Percentiles rank a stretch among this genome's conserved stretches.
phyloP scores from a whole-genome alignment of 2,113 vertebrate genomes.

The Dasypus novemcinctus region DNA sequence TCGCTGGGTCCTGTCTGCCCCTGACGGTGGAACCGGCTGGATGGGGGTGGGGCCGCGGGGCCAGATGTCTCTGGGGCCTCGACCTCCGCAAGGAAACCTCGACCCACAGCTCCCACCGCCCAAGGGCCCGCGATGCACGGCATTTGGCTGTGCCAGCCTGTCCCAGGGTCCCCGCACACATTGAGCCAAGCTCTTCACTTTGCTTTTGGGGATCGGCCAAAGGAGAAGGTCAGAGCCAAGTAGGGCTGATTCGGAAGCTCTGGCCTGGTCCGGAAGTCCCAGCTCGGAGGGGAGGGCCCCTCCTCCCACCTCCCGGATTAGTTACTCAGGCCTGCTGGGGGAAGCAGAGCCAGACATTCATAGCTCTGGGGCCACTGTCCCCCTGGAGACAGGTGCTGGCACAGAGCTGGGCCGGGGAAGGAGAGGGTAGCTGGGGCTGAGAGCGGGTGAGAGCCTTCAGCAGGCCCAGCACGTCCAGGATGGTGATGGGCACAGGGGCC shows the following conservation, averaged over 20 bases:
- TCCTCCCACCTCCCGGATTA: background rate
- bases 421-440: background rate
- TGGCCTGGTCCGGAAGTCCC: background rate
- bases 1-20: background rate
- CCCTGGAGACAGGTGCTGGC: constrained; percentile 49
- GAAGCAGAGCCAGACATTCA: background rate
- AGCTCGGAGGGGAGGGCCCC: background rate
- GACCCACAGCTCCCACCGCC: background rate
- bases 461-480: background rate
- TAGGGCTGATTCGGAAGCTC: background rate
- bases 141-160: background rate
- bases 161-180: background rate
- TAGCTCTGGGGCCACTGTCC: background rate
- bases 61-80: background rate
- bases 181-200: background rate
- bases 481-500: background rate
- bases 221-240: background rate
- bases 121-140: background rate
- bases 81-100: background rate
- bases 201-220: background rate
- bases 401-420: background rate
- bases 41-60: background rate
- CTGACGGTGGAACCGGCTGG: background rate
- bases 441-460: background rate
- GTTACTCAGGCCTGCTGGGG: background rate